Percentiles rank a stretch among this genome's conserved stretches.
phyloP scores from a whole-genome alignment of 2,113 vertebrate genomes.

The Rhinolophus sinicus region DNA sequence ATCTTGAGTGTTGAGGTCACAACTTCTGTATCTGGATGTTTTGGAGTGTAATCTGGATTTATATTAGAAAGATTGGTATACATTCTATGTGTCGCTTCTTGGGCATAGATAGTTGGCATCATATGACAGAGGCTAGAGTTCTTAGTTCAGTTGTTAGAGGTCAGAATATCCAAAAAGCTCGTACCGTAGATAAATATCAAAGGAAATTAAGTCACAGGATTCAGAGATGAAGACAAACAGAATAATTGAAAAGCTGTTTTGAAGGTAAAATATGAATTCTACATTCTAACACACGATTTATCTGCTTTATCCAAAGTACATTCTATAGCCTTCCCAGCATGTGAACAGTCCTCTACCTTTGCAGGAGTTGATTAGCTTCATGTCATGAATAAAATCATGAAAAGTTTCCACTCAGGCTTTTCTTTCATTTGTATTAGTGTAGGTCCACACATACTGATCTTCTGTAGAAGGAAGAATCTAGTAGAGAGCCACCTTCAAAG shows the following conservation, averaged over 20 bases:
- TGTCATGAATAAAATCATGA: neutral
- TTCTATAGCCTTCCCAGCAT: neutral
- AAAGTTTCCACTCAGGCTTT: neutral
- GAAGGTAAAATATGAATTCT: neutral
- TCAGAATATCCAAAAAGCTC: neutral
- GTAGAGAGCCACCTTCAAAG: neutral
- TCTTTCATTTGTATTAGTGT: neutral
- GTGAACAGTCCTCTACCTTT: neutral
- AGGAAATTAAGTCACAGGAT: neutral
- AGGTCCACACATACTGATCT: neutral
- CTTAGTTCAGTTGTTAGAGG: neutral
- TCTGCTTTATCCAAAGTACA: neutral
- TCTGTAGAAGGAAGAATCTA: neutral
- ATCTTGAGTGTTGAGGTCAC: neutral
- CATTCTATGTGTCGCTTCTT: neutral
- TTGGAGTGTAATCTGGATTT: neutral
- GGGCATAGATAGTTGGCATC: neutral
- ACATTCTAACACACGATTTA: neutral
- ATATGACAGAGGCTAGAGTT: neutral
- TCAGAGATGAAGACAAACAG: neutral
- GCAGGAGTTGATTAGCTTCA: neutral
- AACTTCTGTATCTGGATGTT: neutral
- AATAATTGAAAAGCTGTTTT: neutral
- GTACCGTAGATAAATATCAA: neutral
- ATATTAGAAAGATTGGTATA: neutral